Percentiles rank a stretch among this genome's conserved stretches.
Conservation (phyloP, 2,113 vertebrate genomes). For the Rhineura floridana region DNA sequence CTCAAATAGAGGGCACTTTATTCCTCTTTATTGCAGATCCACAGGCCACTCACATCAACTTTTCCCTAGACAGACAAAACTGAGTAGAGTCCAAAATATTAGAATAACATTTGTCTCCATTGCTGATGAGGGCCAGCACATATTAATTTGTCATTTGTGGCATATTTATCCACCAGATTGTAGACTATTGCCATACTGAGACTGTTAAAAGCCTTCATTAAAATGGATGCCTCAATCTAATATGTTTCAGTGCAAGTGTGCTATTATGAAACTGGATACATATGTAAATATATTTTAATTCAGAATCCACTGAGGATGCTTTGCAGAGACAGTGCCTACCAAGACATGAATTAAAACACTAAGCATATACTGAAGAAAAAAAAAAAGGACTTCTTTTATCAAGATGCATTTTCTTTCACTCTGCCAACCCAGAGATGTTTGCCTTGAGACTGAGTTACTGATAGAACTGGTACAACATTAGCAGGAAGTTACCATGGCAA, state of each 20-base stretch:
- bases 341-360: conserved; percentile 33
- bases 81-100: conserved; percentile 68
- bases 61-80: conserved; percentile 61
- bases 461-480: conserved; percentile 23
- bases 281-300: conserved; percentile 17
- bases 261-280: conserved; percentile 55
- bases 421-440: neutral
- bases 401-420: conserved; percentile 39
- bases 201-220: conserved; percentile 68
- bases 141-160: conserved; percentile 76
- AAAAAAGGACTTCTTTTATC: neutral
- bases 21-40: conserved; percentile 30
- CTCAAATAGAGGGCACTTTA: conserved; percentile 69
- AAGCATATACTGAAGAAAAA: conserved; percentile 18
- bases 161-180: conserved; percentile 73
- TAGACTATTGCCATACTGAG: conserved; percentile 59
- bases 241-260: conserved; percentile 40
- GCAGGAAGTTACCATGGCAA: conserved; percentile 54
- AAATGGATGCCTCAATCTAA: conserved; percentile 61
- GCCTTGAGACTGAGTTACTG: conserved; percentile 24
- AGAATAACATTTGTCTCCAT: conserved; percentile 70
- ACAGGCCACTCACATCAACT: conserved; percentile 5
- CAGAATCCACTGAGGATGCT: conserved; percentile 11
- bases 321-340: conserved; percentile 40
- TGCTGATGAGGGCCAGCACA: conserved; percentile 67